Evolutionary conservation across 2,113 vertebrate genomes (phyloP).

Genomic region (Microtus ochrogaster): DNA sequence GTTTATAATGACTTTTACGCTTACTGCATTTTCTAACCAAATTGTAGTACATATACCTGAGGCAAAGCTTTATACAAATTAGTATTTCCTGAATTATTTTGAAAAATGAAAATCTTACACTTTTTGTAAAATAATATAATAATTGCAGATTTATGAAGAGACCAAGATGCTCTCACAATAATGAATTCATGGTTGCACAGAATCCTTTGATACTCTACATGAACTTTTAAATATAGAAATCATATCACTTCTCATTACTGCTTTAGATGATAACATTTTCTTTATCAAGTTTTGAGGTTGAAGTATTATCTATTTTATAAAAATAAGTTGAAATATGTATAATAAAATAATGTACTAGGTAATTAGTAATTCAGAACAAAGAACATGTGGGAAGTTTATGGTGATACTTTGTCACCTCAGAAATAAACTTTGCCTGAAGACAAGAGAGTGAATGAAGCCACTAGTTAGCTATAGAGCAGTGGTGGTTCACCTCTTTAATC

Average conservation of each 20-base stretch:
- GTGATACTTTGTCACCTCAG: too few species aligned
- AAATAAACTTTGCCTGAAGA: too few species aligned
- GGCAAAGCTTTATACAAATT: background rate
- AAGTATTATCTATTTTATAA: background rate
- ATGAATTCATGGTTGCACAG: background rate
- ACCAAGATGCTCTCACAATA: background rate
- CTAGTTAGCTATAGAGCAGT: too few species aligned
- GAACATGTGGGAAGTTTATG: background rate
- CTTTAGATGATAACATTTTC: background rate
- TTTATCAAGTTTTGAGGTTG: background rate
- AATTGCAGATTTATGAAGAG: background rate
- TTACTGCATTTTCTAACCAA: background rate
- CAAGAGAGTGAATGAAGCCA: too few species aligned
- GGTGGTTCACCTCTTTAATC: too few species aligned
- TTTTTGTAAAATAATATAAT: background rate
- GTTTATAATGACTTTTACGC: background rate
- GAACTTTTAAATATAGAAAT: slow-evolving; percentile 11
- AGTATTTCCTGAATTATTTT: background rate
- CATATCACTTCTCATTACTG: background rate
- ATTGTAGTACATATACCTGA: background rate
- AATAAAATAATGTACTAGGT: background rate
- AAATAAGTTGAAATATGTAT: background rate
- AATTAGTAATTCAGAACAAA: background rate
- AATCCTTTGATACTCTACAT: background rate
- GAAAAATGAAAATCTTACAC: background rate